Evolutionary conservation across 2,888 invertebrate genomes (phyloP), one percentile per base, ranked within the genome.

Genomic region (Peribatodes rhomboidaria): DNA sequence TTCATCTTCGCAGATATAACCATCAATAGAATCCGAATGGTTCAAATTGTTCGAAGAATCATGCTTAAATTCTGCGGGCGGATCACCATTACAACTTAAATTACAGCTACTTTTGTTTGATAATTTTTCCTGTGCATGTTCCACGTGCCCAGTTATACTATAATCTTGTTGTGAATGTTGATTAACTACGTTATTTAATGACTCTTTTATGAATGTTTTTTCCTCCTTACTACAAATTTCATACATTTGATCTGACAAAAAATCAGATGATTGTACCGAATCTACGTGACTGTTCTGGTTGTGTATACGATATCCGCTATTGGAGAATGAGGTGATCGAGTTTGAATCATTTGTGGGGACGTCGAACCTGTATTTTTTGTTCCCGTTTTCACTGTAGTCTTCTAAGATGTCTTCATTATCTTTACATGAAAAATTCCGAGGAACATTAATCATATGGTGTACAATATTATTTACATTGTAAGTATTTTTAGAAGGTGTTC

Each of bases 401-500:
- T 22, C n/a, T 52, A 2, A 10, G 10, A 13, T 37, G 2, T 20
- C 1, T 46, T 47, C 10, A 27, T 47, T 47, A 31, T 1, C 9
- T 14, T 2, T 6, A 2, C 8, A 16, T 16, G 35, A 16, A 33
- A 18, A 13, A 50, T 33, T 47, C 31, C 10, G 50, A 6, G 33
- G 33, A 31, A 14, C n/a, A 10, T 10, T 44, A 39, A 55, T 11
- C 20, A 33, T 33, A 49, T 49, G 16, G 9, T 49, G 9, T 14
- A 49, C 14, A 10, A 18, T 13, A 50, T 13, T 18, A 33, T 4
- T 62, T 61, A n/a, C n/a, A n/a, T n/a, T n/a, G n/a, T n/a, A n/a
- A n/a, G n/a, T n/a, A n/a, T 37, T 20, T 31, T 75, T 70, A 10
- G 74, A 58, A 2, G 44, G n/a, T 16, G 16, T 16, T 13, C 18